Base-by-base conservation (phyloP, 2,113 vertebrate genomes). In the Lates calcarifer region DNA sequence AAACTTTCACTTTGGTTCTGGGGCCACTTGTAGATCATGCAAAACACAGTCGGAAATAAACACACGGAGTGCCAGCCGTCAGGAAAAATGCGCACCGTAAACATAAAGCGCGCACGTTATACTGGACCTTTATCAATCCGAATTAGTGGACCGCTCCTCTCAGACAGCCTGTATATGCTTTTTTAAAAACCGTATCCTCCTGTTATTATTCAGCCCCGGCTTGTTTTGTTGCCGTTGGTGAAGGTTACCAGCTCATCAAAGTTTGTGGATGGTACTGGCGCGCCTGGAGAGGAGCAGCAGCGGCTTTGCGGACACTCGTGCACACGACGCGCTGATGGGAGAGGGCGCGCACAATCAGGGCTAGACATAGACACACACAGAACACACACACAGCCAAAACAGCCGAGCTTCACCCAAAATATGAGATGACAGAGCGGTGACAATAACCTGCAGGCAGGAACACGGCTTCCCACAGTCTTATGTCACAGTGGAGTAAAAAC, bases 371-470 rank as follows among this genome's bases (percentile, higher is more conserved):
- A n/a, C n/a, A n/a, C n/a, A n/a, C n/a, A n/a, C n/a, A n/a, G 18
- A 10, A 43, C 24, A 37, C 6, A 43, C 35, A 62, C 51, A 62
- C 74, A 76, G 26, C 26, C 49, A 58, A 37, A 37, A 37, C 5
- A 37, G 8, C 35, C 35, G 2, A 3, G 47, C 47, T 29, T 74
- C 78, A 61, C 33, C 56, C 58, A 83, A 77, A 90, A 89, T 81
- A 77, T 82, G 69, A 85, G 60, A 89, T 86, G 89, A 81, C 85
- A 89, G 77, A 90, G 91, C 74, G 69, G 74, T 83, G 83, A 83
- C 75, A 88, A 67, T 87, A 81, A 89, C 78, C 83, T 71, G 65
- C 70, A 79, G 87, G 75, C 79, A 69, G 56, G 1, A 49, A 33
- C 56, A 26, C 47, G 47, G 66, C 56, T 65, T 80, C 76, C 81